These are phyloP conservation scores for Erebia aethiops DNA, from an alignment of 2,888 invertebrate genomes.

Conservation along the genomic window DNA sequence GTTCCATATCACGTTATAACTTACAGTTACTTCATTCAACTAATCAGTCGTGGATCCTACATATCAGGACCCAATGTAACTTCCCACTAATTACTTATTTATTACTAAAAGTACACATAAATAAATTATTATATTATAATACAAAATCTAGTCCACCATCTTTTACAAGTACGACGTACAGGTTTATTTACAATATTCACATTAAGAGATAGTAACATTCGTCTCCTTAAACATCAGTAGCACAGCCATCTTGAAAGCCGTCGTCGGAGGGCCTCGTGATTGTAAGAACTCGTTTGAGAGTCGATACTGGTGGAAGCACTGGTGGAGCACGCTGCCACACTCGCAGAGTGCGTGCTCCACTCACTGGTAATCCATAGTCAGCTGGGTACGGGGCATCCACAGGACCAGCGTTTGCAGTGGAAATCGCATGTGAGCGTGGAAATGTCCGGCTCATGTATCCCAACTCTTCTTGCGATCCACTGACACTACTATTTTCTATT, in stretches of 20 bases:
- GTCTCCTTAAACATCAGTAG: slow-evolving; percentile 90
- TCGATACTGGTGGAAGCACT: slow-evolving; percentile 92
- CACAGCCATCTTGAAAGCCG: slow-evolving; percentile 96
- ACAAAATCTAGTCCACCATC: slow-evolving; percentile 79
- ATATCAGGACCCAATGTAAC: slow-evolving; percentile 75
- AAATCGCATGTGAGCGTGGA: slow-evolving; percentile 77
- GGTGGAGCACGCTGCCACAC: slow-evolving; percentile 95
- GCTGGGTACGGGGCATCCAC: slow-evolving; percentile 85
- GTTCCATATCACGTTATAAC: slow-evolving; percentile 75
- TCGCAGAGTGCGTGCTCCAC: slow-evolving; percentile 89
- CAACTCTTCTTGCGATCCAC: slow-evolving; percentile 83
- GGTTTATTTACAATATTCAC: slow-evolving; percentile 48
- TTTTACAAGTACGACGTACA: slow-evolving; percentile 49
- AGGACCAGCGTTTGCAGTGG: slow-evolving; percentile 67
- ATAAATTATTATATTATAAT: slow-evolving; percentile 76
- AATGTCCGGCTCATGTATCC: slow-evolving; percentile 85
- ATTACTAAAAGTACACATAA: slow-evolving; percentile 52
- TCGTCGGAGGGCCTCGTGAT: slow-evolving; percentile 94
- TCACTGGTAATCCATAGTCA: slow-evolving; percentile 90
- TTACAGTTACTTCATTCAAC: slow-evolving; percentile 79
- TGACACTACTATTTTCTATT: slow-evolving; percentile 84
- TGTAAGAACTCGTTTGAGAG: slow-evolving; percentile 91
- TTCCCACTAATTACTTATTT: slow-evolving; percentile 62
- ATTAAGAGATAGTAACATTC: slow-evolving; percentile 41
- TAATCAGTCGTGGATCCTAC: slow-evolving; percentile 80